A percentile compares a stretch with the other conserved stretches of the same genome.
Conservation (phyloP, 2,113 vertebrate species). For the Pristiophorus japonicus region DNA sequence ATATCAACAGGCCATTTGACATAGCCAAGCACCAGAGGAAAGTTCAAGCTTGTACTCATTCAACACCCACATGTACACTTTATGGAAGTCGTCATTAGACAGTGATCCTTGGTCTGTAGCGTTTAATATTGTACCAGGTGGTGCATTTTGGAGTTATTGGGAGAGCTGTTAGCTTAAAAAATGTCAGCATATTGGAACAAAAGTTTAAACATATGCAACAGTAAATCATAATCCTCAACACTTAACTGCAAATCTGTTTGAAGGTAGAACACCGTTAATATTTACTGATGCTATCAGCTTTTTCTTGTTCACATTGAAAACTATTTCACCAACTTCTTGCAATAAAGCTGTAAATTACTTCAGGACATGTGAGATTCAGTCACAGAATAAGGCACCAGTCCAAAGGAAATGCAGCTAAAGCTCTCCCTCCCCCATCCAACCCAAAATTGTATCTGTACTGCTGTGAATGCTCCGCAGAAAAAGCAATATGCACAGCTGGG, state of each 20-base stretch:
- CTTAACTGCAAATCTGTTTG: neutral
- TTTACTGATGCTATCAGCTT: neutral
- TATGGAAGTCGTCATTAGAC: neutral
- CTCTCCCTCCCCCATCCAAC: neutral
- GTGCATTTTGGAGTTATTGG: neutral
- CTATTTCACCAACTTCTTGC: neutral
- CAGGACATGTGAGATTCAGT: neutral
- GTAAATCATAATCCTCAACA: neutral
- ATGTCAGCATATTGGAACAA: neutral
- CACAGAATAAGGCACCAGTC: neutral
- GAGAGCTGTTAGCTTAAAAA: neutral
- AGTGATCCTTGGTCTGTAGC: neutral
- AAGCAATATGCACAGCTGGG: neutral
- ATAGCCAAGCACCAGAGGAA: neutral
- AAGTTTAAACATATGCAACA: neutral
- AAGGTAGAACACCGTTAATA: neutral
- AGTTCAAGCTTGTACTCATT: neutral
- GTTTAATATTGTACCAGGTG: neutral
- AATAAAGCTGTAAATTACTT: neutral
- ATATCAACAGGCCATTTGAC: neutral
- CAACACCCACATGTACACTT: neutral
- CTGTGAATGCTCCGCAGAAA: neutral
- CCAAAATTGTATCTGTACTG: neutral
- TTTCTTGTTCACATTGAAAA: neutral
- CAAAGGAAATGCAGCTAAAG: neutral